phyloP scores from a whole-genome alignment of 2,797 vertebrate species.

The Microctenopoma steveboyesi region DNA sequence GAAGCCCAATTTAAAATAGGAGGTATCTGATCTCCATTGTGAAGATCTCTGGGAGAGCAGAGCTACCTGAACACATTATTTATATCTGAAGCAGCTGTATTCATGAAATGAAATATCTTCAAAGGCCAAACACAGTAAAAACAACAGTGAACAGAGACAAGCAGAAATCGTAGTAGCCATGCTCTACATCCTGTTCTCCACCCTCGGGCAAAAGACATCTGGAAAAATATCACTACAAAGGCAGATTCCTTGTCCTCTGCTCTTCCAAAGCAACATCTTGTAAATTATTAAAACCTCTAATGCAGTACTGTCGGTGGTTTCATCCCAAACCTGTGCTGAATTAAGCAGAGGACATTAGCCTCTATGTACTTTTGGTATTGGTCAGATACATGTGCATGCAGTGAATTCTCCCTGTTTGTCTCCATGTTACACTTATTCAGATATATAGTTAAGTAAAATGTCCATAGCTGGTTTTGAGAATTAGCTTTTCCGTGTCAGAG shows the following conservation, averaged over 20 bases:
- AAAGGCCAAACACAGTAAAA: conserved; percentile 24
- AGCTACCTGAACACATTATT: conserved; percentile 45
- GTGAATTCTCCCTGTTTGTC: not conserved
- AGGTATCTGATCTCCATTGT: conserved; percentile 33
- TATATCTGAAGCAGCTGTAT: conserved; percentile 40
- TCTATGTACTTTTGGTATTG: conserved; percentile 3
- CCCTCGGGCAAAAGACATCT: conserved; percentile 31
- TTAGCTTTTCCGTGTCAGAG: conserved; percentile 32
- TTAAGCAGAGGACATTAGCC: conserved; percentile 29
- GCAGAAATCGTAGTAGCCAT: conserved; percentile 1
- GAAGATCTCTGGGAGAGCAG: conserved; percentile 46
- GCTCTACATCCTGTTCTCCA: conserved; percentile 36
- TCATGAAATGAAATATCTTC: conserved; percentile 30
- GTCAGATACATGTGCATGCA: conserved; percentile 1
- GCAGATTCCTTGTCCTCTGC: conserved; percentile 58
- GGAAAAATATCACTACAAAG: conserved; percentile 48
- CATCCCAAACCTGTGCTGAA: conserved; percentile 49
- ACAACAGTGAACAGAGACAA: conserved; percentile 18
- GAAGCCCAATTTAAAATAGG: conserved; percentile 41
- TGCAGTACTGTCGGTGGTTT: conserved; percentile 38
- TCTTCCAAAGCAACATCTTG: conserved; percentile 60
- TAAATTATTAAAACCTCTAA: conserved; percentile 78
- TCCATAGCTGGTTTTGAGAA: not conserved
- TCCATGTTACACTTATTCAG: conserved; percentile 1
- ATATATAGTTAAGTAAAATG: not conserved